Conservation (phyloP, 2,888 invertebrate species). For the Heteromurus nitidus region DNA sequence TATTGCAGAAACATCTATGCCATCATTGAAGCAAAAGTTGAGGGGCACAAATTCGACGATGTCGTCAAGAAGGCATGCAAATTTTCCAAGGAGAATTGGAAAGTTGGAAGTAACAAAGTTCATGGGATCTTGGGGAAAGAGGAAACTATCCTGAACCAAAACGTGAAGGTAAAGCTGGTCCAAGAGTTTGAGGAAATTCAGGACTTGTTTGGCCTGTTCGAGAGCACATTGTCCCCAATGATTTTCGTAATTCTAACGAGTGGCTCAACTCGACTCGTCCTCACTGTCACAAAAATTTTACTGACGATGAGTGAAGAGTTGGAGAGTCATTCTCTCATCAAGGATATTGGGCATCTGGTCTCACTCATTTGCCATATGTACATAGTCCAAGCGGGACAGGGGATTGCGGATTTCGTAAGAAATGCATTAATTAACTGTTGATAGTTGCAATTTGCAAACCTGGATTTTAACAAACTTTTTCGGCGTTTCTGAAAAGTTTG, state of each 20-base stretch:
- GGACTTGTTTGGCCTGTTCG: constrained; percentile 9
- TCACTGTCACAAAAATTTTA: not conserved
- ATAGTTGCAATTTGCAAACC: no score
- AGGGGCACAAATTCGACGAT: not conserved
- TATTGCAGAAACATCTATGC: constrained; percentile 14
- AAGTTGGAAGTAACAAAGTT: no score
- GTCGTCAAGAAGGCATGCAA: not conserved
- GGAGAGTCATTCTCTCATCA: not conserved
- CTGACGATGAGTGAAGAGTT: not conserved
- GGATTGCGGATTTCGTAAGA: not conserved
- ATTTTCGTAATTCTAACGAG: constrained; percentile 12
- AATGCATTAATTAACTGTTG: no score
- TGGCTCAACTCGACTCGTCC: constrained; percentile 2
- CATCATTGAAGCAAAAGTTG: not conserved
- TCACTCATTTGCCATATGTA: not conserved
- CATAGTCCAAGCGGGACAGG: constrained; percentile 22
- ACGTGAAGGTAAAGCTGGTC: constrained; percentile 18
- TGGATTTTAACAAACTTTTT: not conserved
- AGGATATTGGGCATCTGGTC: not conserved
- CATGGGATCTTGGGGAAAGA: not conserved
- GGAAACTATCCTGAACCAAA: not conserved
- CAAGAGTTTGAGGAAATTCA: constrained; percentile 45
- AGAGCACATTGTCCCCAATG: constrained; percentile 16
- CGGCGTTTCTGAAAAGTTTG: constrained; percentile 3
- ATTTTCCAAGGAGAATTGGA: no score